Conservation (phyloP, 2,797 vertebrate species). For the Molossus molossus region DNA sequence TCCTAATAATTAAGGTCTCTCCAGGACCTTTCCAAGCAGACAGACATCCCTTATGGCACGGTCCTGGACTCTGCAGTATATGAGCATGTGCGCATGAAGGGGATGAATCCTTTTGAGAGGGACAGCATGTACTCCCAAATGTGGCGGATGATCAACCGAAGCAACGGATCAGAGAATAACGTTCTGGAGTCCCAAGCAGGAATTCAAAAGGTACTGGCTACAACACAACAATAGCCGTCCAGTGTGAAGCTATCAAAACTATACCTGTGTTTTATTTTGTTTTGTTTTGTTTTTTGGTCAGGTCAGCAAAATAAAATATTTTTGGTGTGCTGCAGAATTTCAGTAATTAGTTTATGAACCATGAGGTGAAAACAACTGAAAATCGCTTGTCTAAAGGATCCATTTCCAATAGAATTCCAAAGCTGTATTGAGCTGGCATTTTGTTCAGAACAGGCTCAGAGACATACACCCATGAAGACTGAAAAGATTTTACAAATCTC, state of each 20-base stretch:
- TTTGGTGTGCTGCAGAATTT: background rate
- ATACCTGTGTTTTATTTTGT: background rate
- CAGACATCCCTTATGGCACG: constrained; percentile 97
- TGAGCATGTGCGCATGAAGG: constrained; percentile 97
- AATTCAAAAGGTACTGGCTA: constrained; percentile 95
- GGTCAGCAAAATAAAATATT: background rate
- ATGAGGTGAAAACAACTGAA: background rate
- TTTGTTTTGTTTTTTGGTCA: background rate
- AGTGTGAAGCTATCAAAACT: background rate
- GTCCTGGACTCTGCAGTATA: constrained; percentile 98
- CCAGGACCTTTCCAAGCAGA: constrained; percentile 98
- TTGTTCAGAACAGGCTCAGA: constrained; percentile 69
- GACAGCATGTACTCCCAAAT: constrained; percentile 99
- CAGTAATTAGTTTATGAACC: background rate
- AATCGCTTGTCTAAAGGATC: background rate
- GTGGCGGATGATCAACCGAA: constrained; percentile 99
- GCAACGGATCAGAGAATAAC: constrained; percentile 96
- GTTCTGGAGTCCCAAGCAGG: constrained; percentile 97
- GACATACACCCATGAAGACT: constrained; percentile 46
- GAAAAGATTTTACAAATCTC: constrained; percentile 35
- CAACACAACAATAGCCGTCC: background rate
- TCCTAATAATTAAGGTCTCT: constrained; percentile 93
- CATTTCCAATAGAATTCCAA: constrained; percentile 59
- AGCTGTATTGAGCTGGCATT: background rate
- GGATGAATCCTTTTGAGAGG: constrained; percentile 98